Evolutionary conservation across 2,888 invertebrate genomes (phyloP).

Genomic region (Exephanes ischioxanthus): DNA sequence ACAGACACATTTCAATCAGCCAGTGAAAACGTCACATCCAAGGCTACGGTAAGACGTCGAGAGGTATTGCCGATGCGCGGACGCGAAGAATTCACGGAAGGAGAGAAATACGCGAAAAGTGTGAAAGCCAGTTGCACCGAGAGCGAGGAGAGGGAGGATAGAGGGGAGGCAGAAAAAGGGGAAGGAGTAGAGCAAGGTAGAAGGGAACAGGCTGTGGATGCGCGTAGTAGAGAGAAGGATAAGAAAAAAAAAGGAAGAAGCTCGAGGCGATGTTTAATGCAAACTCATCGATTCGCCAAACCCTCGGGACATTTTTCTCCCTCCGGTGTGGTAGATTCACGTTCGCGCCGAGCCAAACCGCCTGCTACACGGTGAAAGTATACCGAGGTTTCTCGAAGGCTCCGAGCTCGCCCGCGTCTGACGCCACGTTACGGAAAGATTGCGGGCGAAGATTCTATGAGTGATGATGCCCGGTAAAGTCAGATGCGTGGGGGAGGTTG

Average conservation of each 20-base stretch:
- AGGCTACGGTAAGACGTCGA: neutral
- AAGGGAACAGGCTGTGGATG: constrained; percentile 30
- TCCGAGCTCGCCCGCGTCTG: constrained; percentile 45
- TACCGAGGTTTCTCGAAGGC: constrained; percentile 12
- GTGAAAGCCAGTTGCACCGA: constrained; percentile 43
- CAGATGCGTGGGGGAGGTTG: constrained; percentile 68
- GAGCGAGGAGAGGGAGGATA: neutral
- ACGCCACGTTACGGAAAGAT: constrained; percentile 72
- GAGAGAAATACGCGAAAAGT: constrained; percentile 32
- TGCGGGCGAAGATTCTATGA: constrained; percentile 80
- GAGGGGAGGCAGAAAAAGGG: neutral
- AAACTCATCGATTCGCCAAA: constrained; percentile 81
- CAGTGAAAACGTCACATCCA: neutral
- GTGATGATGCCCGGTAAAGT: constrained; percentile 78
- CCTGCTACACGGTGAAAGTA: neutral
- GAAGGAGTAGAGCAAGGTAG: constrained; percentile 9
- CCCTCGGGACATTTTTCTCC: constrained; percentile 78
- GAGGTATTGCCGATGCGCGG: neutral
- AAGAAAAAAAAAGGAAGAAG: constrained; percentile 41
- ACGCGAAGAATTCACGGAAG: constrained; percentile 7
- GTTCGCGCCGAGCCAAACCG: constrained; percentile 64
- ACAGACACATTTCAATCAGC: neutral
- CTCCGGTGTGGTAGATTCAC: constrained; percentile 68
- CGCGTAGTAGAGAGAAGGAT: constrained; percentile 3
- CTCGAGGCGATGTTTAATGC: constrained; percentile 80